These are phyloP conservation scores for Coelogynopora nodosa DNA, from an alignment of 2,888 invertebrate species.

Conservation along the genomic window DNA sequence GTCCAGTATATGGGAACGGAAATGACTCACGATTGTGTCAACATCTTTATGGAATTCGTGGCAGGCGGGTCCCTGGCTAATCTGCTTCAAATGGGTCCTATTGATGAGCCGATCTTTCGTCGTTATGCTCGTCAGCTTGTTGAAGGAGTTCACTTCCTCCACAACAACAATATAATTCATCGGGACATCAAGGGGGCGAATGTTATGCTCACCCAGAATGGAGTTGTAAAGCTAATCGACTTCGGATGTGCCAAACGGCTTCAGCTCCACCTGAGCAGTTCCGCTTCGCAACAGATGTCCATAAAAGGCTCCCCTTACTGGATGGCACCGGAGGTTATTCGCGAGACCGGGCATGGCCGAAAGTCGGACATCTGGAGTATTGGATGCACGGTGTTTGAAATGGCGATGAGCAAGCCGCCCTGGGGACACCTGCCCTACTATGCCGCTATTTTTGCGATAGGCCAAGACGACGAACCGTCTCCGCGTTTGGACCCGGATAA, in stretches of 20 bases:
- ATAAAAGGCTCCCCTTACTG: constrained; percentile 58
- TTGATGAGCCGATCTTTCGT: constrained; percentile 60
- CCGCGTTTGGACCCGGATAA: constrained; percentile 55
- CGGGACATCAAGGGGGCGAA: constrained; percentile 62
- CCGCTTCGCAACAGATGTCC: constrained; percentile 36
- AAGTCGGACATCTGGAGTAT: constrained; percentile 63
- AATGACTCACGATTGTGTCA: constrained; percentile 58
- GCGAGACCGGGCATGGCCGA: constrained; percentile 60
- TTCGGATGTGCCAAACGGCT: constrained; percentile 62
- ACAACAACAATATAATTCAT: constrained; percentile 61
- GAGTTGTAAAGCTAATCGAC: constrained; percentile 62
- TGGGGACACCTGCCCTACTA: constrained; percentile 61
- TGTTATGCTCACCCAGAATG: constrained; percentile 61
- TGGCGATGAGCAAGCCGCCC: constrained; percentile 62
- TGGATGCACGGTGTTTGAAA: constrained; percentile 61
- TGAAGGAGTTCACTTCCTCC: constrained; percentile 61
- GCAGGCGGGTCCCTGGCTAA: constrained; percentile 61
- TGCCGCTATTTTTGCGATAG: constrained; percentile 62
- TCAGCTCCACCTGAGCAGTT: background rate
- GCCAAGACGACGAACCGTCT: constrained; percentile 53
- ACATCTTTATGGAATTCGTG: constrained; percentile 62
- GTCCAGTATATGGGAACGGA: constrained; percentile 62
- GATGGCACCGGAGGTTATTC: constrained; percentile 63
- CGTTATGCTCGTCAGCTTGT: constrained; percentile 61
- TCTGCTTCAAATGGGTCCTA: constrained; percentile 59